phyloP scores from a whole-genome alignment of 2,113 vertebrate genomes.

The Burhinus bistriatus region DNA sequence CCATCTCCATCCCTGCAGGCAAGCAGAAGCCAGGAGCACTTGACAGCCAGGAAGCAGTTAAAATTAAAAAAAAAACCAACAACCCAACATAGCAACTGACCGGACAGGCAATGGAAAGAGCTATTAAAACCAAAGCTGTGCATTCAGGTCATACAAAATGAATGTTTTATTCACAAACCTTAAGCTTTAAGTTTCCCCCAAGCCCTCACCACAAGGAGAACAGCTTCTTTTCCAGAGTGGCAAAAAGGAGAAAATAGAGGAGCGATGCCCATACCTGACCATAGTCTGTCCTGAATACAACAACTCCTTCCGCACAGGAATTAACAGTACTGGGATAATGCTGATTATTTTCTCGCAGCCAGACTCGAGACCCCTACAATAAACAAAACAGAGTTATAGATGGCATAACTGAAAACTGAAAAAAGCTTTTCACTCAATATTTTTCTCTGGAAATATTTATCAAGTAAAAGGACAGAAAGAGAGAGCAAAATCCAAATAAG shows the following conservation, averaged over 20 bases:
- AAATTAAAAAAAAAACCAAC: not conserved
- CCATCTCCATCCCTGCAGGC: not conserved
- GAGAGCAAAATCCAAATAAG: not conserved
- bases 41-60: not conserved
- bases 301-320: conserved; percentile 87
- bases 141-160: not conserved
- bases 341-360: conserved; percentile 91
- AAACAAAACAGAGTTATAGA: not conserved
- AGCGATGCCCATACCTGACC: conserved; percentile 79
- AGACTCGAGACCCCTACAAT: conserved; percentile 89
- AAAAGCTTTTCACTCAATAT: not conserved
- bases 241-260: not conserved
- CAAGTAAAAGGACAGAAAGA: not conserved
- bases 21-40: not conserved
- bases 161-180: not conserved
- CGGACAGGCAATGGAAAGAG: rapidly evolving
- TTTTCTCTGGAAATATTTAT: not conserved
- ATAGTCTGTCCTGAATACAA: conserved; percentile 88
- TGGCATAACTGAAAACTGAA: not conserved
- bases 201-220: not conserved
- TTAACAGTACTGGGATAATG: conserved; percentile 90
- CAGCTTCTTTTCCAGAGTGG: not conserved
- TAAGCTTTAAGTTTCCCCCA: not conserved
- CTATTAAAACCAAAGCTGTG: not conserved
- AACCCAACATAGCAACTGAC: not conserved